phyloP scores from a whole-genome alignment of 1,140 invertebrate species.

The Danaus plexippus region DNA sequence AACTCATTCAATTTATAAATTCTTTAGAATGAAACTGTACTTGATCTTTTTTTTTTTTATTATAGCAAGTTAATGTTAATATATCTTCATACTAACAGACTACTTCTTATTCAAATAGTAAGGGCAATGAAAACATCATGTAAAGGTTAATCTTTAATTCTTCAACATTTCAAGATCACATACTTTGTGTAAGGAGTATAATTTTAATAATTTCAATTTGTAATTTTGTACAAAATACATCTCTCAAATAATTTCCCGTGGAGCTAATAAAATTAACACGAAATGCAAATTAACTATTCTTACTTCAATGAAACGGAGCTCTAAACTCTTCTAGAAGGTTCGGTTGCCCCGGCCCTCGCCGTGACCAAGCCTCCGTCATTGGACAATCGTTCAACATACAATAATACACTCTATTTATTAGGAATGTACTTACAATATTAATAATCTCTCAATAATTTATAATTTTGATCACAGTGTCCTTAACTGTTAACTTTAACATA shows the following conservation, averaged over 20 bases:
- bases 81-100: too few relatives aligned
- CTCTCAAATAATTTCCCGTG: constrained; percentile 52
- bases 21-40: too few relatives aligned
- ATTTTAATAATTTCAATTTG: constrained; percentile 54
- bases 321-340: constrained; percentile 37
- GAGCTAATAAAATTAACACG: constrained; percentile 51
- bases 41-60: too few relatives aligned
- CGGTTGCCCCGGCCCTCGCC: constrained; percentile 10
- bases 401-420: constrained; percentile 67
- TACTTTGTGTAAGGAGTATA: constrained; percentile 52
- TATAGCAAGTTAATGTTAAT: too few relatives aligned
- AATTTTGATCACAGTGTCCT: constrained; percentile 71
- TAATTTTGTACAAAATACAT: constrained; percentile 71
- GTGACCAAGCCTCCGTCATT: constrained; percentile 25
- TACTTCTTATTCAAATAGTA: background rate
- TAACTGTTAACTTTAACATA: constrained; percentile 70
- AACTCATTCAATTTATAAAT: too few relatives aligned
- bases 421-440: constrained; percentile 69
- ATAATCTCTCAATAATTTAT: constrained; percentile 72
- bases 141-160: constrained; percentile 64
- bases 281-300: constrained; percentile 56
- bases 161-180: constrained; percentile 67
- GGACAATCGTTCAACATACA: constrained; percentile 57
- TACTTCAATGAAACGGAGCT: constrained; percentile 49
- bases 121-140: constrained; percentile 19